phyloP scores from a whole-genome alignment of 2,888 invertebrate species.

The Pristionchus japonicus region DNA sequence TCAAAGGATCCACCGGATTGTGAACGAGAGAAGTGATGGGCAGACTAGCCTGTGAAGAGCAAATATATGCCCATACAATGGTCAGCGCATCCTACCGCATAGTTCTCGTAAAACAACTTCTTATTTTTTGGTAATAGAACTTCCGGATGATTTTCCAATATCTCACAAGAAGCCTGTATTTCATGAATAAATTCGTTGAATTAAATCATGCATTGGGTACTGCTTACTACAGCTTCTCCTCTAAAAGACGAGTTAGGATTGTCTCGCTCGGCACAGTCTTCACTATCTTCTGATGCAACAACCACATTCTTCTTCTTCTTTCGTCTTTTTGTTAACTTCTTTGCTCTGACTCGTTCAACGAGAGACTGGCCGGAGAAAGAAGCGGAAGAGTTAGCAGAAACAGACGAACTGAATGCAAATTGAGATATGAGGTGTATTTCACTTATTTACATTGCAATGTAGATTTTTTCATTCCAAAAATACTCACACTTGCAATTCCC shows the following conservation, averaged over 20 bases:
- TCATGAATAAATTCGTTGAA: no score
- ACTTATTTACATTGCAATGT: no score
- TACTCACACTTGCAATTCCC: neutral
- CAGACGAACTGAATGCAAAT: neutral
- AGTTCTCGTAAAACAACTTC: neutral
- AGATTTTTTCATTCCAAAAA: no score
- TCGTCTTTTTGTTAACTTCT: neutral
- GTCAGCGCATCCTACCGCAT: neutral
- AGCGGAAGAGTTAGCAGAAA: neutral
- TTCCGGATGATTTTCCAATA: neutral
- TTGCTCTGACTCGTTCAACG: neutral
- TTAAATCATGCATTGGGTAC: no score
- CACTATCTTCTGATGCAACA: neutral
- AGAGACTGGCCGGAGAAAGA: neutral
- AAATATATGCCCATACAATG: no score
- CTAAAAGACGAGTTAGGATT: neutral
- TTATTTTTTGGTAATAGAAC: neutral
- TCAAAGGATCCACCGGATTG: constrained; percentile 4
- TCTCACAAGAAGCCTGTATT: neutral
- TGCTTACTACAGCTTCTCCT: neutral
- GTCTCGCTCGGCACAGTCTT: neutral
- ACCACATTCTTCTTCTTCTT: neutral
- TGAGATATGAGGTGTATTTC: neutral
- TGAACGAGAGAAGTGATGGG: neutral
- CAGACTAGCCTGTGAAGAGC: neutral